phyloP scores from a whole-genome alignment of 2,797 vertebrate species.

The Liparis tanakae region DNA sequence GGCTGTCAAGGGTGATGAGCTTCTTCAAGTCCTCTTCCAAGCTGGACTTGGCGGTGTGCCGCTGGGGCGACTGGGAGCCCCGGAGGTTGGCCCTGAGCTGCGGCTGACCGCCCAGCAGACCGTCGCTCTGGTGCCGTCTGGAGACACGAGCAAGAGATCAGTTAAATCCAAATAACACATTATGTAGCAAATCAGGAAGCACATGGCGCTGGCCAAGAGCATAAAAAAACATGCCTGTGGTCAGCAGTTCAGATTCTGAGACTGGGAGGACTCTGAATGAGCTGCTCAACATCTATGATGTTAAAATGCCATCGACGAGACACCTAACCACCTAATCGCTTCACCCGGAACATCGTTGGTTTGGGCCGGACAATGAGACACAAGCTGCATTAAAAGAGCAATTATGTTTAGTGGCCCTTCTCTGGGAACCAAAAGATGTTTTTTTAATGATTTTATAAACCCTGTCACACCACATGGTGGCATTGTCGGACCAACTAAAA shows the following conservation, averaged over 20 bases:
- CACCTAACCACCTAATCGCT: conserved; percentile 4
- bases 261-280: background rate
- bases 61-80: conserved; percentile 92
- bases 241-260: background rate
- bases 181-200: background rate
- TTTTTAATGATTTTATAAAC: background rate
- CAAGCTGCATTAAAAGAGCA: background rate
- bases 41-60: conserved; percentile 88
- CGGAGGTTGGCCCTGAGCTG: conserved; percentile 92
- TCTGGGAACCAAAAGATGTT: background rate
- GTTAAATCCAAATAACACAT: background rate
- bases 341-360: conserved; percentile 6
- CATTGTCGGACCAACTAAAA: conserved; percentile 41
- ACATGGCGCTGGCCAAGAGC: background rate
- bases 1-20: conserved; percentile 94
- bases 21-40: conserved; percentile 97
- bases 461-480: conserved; percentile 61
- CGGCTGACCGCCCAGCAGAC: conserved; percentile 88
- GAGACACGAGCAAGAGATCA: background rate
- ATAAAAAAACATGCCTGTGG: background rate
- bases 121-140: conserved; percentile 95
- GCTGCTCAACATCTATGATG: background rate
- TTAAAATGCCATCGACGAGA: background rate
- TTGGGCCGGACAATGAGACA: conserved; percentile 21
- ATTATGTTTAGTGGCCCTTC: conserved; percentile 19